phyloP scores from a whole-genome alignment of 2,888 invertebrate genomes.

The Cephus spinipes region DNA sequence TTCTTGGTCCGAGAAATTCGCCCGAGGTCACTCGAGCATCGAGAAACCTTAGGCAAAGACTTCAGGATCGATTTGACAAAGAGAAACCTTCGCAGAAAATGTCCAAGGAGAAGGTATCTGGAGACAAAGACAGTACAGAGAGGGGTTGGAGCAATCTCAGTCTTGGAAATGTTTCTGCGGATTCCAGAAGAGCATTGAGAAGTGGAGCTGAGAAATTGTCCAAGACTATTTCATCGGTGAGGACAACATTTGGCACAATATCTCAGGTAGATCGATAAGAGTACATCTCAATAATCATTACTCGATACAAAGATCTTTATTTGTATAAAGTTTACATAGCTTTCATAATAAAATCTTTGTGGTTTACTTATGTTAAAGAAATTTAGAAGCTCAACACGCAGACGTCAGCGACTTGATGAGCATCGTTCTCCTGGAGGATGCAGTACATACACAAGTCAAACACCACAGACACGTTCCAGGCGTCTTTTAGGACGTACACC shows the following conservation, averaged over 20 bases:
- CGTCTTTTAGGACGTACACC: constrained; percentile 75
- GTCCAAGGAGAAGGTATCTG: constrained; percentile 37
- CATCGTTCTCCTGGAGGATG: constrained; percentile 65
- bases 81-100: constrained; percentile 39
- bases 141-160: constrained; percentile 59
- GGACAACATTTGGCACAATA: constrained; percentile 75
- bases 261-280: constrained; percentile 70
- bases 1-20: constrained; percentile 43
- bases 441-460: constrained; percentile 58
- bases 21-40: constrained; percentile 42
- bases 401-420: constrained; percentile 70
- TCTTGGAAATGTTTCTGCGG: constrained; percentile 68
- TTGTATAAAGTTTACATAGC: not conserved
- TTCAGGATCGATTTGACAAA: constrained; percentile 61
- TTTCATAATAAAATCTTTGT: not conserved
- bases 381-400: constrained; percentile 70
- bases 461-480: constrained; percentile 68
- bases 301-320: not conserved
- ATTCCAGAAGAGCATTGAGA: constrained; percentile 74
- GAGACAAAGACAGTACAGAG: constrained; percentile 42
- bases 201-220: constrained; percentile 77
- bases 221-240: constrained; percentile 75
- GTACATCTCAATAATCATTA: not conserved
- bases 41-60: constrained; percentile 53
- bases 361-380: constrained; percentile 58